These are phyloP conservation scores for Herminia tarsipennalis DNA, from an alignment of 2,888 invertebrate species.

Conservation along the genomic window DNA sequence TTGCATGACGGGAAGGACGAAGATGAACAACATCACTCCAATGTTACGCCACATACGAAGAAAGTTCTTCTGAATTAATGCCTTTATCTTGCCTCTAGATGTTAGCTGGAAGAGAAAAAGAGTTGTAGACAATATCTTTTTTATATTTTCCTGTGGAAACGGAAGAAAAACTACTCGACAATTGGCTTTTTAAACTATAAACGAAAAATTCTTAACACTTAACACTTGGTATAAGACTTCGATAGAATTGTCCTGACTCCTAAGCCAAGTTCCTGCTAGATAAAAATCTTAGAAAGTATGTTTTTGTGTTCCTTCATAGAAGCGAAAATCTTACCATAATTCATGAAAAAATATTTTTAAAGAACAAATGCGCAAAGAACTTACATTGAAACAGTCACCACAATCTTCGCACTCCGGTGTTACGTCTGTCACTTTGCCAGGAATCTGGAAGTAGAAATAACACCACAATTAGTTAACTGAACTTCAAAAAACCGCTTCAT, in stretches of 20 bases:
- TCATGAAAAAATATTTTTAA: no score
- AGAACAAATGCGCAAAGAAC: no score
- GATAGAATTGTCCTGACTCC: no score
- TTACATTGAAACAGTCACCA: conserved; percentile 76
- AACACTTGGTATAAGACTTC: no score
- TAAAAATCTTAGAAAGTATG: no score
- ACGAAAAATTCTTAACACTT: no score
- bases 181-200: background rate
- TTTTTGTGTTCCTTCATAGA: no score
- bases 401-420: conserved; percentile 86
- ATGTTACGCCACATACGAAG: conserved; percentile 96
- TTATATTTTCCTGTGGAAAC: no score
- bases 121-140: no score
- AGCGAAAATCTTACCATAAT: no score
- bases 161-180: background rate
- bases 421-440: conserved; percentile 79
- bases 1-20: conserved; percentile 97
- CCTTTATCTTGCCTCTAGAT: conserved; percentile 94
- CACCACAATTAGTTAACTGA: background rate
- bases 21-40: conserved; percentile 97
- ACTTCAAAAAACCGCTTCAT: no score
- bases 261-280: no score
- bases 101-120: conserved; percentile 88
- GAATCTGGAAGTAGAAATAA: conserved; percentile 65
- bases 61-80: conserved; percentile 95